These are phyloP conservation scores for Brachypterus glaber DNA, from an alignment of 2,888 invertebrate genomes.

Conservation along the genomic window DNA sequence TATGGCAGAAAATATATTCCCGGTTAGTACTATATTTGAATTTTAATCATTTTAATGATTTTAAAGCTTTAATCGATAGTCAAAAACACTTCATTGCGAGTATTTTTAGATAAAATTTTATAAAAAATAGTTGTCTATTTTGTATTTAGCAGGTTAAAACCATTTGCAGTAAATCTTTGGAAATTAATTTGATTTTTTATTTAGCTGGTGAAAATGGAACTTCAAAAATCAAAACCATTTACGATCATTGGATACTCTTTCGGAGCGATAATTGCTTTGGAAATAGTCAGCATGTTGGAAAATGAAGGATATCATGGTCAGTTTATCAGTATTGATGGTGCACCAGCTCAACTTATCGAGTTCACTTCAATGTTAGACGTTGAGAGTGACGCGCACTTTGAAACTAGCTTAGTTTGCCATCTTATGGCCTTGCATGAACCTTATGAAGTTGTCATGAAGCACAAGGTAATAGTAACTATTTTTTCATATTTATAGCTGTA, in stretches of 20 bases:
- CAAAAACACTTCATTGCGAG: too few relatives aligned
- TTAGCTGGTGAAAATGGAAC: slow-evolving; percentile 47
- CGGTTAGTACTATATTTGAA: too few relatives aligned
- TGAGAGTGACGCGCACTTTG: slow-evolving; percentile 43
- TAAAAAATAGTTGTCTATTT: background rate
- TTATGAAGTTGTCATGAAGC: slow-evolving; percentile 39
- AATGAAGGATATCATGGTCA: slow-evolving; percentile 53
- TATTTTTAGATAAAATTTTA: too few relatives aligned
- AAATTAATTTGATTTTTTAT: slow-evolving; percentile 21
- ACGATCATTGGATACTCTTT: slow-evolving; percentile 83
- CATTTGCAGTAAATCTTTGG: background rate
- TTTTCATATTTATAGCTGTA: too few relatives aligned
- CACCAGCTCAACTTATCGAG: slow-evolving; percentile 41
- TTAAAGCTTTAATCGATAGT: too few relatives aligned
- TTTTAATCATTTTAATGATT: background rate
- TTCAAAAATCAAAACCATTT: slow-evolving; percentile 52
- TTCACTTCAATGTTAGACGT: slow-evolving; percentile 40
- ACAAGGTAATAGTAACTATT: too few relatives aligned
- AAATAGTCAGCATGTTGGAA: slow-evolving; percentile 65
- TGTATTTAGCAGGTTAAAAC: background rate
- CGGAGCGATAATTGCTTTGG: slow-evolving; percentile 68
- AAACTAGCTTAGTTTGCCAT: slow-evolving; percentile 43
- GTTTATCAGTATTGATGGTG: slow-evolving; percentile 70
- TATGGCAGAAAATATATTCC: slow-evolving; percentile 45
- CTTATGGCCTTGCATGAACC: slow-evolving; percentile 42